phyloP scores from a whole-genome alignment of 2,888 invertebrate genomes.

The Pandemis cinnamomeana region DNA sequence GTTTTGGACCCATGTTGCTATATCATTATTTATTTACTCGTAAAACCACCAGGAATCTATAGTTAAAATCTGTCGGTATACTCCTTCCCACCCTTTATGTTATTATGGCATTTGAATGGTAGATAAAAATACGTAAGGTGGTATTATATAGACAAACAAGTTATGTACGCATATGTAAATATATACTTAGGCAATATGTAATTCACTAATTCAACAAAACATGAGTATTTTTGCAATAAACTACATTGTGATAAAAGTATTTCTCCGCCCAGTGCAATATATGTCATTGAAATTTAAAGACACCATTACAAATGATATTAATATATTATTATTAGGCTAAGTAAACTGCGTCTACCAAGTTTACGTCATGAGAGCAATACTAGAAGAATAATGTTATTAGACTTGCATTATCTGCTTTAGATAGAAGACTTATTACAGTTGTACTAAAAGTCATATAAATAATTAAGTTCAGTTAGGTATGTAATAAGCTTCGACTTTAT shows the following conservation, averaged over 20 bases:
- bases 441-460: not conserved
- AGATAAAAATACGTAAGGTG: slow-evolving; percentile 10
- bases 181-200: not conserved
- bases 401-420: not conserved
- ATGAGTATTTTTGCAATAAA: not conserved
- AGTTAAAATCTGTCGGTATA: too few species aligned
- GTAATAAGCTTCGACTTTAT: slow-evolving; percentile 6
- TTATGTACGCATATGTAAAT: slow-evolving; percentile 4
- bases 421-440: not conserved
- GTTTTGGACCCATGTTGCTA: too few species aligned
- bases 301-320: slow-evolving; percentile 2
- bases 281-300: slow-evolving; percentile 16
- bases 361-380: not conserved
- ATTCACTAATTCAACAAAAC: not conserved
- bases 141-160: slow-evolving; percentile 9
- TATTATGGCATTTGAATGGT: slow-evolving; percentile 14
- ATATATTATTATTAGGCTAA: slow-evolving; percentile 4
- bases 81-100: too few species aligned
- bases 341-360: slow-evolving; percentile 16
- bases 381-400: not conserved
- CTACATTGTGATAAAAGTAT: slow-evolving; percentile 29
- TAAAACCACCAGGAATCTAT: too few species aligned
- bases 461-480: not conserved
- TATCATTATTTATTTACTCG: too few species aligned
- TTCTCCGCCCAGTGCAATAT: not conserved